These are phyloP conservation scores for Lepidurus apus DNA, from an alignment of 1,140 invertebrate species.

Conservation along the genomic window DNA sequence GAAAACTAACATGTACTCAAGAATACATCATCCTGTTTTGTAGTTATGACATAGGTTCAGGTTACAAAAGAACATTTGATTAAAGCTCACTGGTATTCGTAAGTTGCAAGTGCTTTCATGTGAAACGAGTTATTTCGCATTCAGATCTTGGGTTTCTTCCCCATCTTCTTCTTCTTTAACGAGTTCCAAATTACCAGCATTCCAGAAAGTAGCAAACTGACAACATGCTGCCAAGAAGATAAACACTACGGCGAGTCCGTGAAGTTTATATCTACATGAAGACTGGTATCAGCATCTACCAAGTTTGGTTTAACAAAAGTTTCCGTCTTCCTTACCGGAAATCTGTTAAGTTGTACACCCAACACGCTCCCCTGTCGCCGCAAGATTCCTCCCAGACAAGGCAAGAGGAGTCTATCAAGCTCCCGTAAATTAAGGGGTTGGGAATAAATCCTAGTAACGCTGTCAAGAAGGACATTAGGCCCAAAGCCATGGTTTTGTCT, in stretches of 20 bases:
- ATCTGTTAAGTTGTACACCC: slow-evolving; percentile 42
- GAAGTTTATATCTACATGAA: slow-evolving; percentile 37
- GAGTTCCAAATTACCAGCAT: slow-evolving; percentile 23
- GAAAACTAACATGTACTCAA: not conserved
- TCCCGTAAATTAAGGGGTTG: slow-evolving; percentile 36
- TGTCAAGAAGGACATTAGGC: slow-evolving; percentile 34
- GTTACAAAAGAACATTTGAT: not conserved
- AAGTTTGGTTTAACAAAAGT: no score
- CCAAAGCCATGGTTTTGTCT: slow-evolving; percentile 38
- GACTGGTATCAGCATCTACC: no score
- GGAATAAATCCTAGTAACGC: slow-evolving; percentile 37
- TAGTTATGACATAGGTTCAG: not conserved
- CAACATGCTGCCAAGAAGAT: slow-evolving; percentile 38
- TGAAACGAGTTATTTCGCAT: not conserved
- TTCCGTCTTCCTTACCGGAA: slow-evolving; percentile 38
- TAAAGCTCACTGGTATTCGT: not conserved
- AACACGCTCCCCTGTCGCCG: slow-evolving; percentile 42
- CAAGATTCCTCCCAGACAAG: slow-evolving; percentile 44
- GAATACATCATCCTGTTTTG: not conserved
- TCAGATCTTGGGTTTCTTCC: not conserved
- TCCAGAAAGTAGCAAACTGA: slow-evolving; percentile 31
- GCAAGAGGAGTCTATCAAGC: slow-evolving; percentile 41
- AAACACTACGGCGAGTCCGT: slow-evolving; percentile 41
- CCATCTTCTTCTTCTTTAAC: slow-evolving; percentile 16
- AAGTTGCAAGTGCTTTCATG: not conserved